Base-by-base conservation (phyloP, 2,113 vertebrate species). In the Psephotus haematonotus region DNA sequence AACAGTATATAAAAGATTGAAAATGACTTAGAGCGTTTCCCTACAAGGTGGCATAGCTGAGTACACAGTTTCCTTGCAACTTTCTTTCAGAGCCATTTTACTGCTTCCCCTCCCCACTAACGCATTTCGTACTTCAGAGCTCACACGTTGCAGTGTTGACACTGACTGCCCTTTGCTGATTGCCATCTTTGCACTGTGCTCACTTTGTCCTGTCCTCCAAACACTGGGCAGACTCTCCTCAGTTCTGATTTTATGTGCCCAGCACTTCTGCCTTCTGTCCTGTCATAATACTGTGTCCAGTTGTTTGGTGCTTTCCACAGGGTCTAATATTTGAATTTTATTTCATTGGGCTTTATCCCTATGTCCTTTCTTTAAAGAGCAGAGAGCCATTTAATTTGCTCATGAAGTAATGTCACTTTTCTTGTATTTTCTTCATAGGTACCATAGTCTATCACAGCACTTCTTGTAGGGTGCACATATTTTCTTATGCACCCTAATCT, bases 81-180 rank as follows among this genome's bases (percentile, higher is more conserved):
- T 90, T 90, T 75, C 79, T 86, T 85, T 86, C 55, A 86, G 35
- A 90, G 19, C 17, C 65, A 69, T 37, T 93, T 95, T 78, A 78
- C 18, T 55, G 44, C 27, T 62, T 35, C 44, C 63, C 50, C 23
- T 27, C 41, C 29, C 16, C 31, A 12, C 31, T 82, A 92, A 86
- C 52, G 72, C 55, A 28, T 55, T 93, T 80, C 24, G 46, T 81
- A 55, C 82, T 63, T 82, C 25, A 76, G 76, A 75, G 37, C 60
- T 71, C 50, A 41, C 33, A 17, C 20, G 33, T 60, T 78, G 72
- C 57, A 72, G 53, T 4, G 31, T 52, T 78, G 47, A 52, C 57
- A 55, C 24, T 0, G 5, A 11, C 47, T 68, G 86, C 39, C 55
- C 65, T 94, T 88, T 52, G 12, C 59, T 86, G 59, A 10, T 23